Evolutionary conservation across 2,797 vertebrate genomes (phyloP).

Genomic region (Halcyon leucocephala): DNA sequence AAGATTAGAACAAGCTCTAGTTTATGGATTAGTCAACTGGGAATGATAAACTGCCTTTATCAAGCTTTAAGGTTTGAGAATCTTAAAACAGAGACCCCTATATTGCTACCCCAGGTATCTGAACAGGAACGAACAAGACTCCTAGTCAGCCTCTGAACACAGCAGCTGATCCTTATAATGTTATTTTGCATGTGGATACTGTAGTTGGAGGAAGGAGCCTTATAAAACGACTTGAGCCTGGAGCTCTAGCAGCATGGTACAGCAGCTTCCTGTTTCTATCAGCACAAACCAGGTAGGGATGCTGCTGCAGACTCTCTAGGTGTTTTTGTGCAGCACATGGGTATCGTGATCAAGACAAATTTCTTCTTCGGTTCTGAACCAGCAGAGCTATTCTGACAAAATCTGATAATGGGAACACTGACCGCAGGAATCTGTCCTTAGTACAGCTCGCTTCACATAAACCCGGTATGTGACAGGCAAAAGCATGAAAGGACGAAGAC

Average conservation of each 20-base stretch:
- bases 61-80: not conserved
- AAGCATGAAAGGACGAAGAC: not conserved
- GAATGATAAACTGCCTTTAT: not conserved
- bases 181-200: not conserved
- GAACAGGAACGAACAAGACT: not conserved
- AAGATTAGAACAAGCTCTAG: not conserved
- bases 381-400: not conserved
- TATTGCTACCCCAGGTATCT: not conserved
- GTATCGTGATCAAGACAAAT: not conserved
- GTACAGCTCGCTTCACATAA: not conserved
- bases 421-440: not conserved
- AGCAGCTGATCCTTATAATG: not conserved
- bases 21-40: not conserved
- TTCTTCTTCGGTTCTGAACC: not conserved
- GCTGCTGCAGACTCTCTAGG: not conserved
- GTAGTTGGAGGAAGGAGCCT: not conserved
- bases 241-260: not conserved
- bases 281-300: not conserved
- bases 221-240: not conserved
- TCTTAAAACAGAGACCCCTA: not conserved
- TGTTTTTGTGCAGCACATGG: not conserved
- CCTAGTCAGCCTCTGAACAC: not conserved
- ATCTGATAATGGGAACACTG: not conserved
- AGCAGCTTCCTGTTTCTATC: not conserved
- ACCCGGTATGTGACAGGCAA: not conserved